Evolutionary conservation across 2,888 invertebrate species (phyloP).

Genomic region (Ypsolopha sequella): DNA sequence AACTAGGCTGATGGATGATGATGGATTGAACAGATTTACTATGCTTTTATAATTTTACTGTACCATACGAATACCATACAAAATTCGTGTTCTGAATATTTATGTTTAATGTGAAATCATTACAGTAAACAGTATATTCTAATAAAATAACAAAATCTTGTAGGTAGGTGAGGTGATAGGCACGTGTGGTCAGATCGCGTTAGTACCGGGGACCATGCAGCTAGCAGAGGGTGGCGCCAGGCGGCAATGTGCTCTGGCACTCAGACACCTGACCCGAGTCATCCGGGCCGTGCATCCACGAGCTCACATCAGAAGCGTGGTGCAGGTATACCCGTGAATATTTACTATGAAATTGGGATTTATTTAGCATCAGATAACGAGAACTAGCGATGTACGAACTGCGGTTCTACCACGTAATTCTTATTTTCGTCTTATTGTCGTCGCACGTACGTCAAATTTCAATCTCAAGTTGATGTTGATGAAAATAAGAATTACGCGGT

Average conservation of each 20-base stretch:
- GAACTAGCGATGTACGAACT: too few species aligned
- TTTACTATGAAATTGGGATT: too few species aligned
- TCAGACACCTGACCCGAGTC: constrained; percentile 86
- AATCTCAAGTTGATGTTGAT: too few species aligned
- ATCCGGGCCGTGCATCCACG: constrained; percentile 84
- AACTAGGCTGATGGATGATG: too few species aligned
- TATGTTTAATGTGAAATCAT: background rate
- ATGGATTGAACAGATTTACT: too few species aligned
- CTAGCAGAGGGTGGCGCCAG: constrained; percentile 77
- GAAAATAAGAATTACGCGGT: too few species aligned
- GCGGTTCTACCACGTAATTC: too few species aligned
- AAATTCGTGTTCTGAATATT: background rate
- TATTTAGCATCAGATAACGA: too few species aligned
- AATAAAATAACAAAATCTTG: constrained; percentile 7
- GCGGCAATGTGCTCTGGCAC: constrained; percentile 84
- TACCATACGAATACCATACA: too few species aligned
- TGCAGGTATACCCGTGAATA: constrained; percentile 63
- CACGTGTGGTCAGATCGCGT: constrained; percentile 92
- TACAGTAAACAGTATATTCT: background rate
- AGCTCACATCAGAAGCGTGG: constrained; percentile 84
- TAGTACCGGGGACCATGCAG: constrained; percentile 74
- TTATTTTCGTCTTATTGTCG: too few species aligned
- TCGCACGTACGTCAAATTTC: too few species aligned
- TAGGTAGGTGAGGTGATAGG: constrained; percentile 87
- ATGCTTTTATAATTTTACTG: too few species aligned